Conservation (phyloP, 2,113 vertebrate species). For the Syngnathus floridae region DNA sequence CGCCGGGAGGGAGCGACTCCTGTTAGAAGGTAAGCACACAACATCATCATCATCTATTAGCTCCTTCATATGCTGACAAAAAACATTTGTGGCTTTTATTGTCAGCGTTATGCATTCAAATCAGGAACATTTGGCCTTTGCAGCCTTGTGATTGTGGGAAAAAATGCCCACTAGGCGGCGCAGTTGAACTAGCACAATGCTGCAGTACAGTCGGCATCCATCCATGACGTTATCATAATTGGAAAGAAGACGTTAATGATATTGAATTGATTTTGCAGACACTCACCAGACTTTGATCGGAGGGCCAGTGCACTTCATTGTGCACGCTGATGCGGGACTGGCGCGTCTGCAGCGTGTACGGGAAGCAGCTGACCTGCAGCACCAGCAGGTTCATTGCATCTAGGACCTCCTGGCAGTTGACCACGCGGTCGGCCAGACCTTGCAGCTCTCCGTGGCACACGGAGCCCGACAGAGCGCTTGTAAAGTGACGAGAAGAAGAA, state of each 20-base stretch:
- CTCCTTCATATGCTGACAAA: background rate
- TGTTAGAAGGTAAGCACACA: slow-evolving; percentile 53
- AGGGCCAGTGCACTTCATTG: slow-evolving; percentile 94
- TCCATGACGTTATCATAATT: background rate
- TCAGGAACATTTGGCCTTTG: background rate
- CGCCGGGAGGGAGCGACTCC: slow-evolving; percentile 73
- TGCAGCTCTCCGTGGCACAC: slow-evolving; percentile 89
- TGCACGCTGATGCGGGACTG: slow-evolving; percentile 87
- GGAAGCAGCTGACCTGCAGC: slow-evolving; percentile 96
- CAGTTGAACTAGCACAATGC: slow-evolving; percentile 2
- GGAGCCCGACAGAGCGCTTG: slow-evolving; percentile 79
- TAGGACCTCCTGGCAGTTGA: slow-evolving; percentile 93
- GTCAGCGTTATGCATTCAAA: background rate
- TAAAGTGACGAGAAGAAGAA: background rate
- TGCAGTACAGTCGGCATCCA: background rate
- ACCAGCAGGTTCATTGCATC: slow-evolving; percentile 93
- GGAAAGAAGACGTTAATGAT: background rate
- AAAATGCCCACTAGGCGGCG: slow-evolving; percentile 33
- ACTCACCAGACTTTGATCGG: slow-evolving; percentile 76
- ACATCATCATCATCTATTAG: background rate
- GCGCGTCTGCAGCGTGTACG: slow-evolving; percentile 87
- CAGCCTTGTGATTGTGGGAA: background rate
- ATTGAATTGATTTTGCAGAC: background rate
- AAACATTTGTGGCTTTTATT: background rate
- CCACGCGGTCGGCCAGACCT: slow-evolving; percentile 90